Percentiles rank a stretch among this genome's conserved stretches.
phyloP scores from a whole-genome alignment of 2,888 invertebrate genomes.

The Lamproptera curius region DNA sequence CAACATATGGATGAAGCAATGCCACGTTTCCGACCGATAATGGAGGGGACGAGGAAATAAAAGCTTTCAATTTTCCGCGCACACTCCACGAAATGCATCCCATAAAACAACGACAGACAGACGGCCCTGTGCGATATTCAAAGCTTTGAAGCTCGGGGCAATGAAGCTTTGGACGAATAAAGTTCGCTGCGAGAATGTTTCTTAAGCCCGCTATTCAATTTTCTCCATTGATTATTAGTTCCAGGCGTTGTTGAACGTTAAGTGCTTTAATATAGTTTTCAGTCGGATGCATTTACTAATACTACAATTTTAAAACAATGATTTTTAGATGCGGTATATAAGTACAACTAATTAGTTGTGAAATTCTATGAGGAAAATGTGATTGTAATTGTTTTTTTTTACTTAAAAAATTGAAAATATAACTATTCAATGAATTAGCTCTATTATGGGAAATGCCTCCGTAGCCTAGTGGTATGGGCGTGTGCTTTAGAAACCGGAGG shows the following conservation, averaged over 20 bases:
- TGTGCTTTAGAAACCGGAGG: too few relatives aligned
- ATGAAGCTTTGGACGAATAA: conserved; percentile 9
- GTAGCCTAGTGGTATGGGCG: too few relatives aligned
- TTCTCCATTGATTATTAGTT: conserved; percentile 1
- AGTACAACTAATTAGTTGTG: too few relatives aligned
- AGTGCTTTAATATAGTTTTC: background rate
- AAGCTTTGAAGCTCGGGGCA: conserved; percentile 14
- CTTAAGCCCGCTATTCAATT: conserved; percentile 8
- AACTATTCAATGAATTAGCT: too few relatives aligned
- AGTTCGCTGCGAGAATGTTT: conserved; percentile 10
- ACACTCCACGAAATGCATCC: conserved; percentile 19
- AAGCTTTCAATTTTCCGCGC: conserved; percentile 19
- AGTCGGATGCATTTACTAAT: too few relatives aligned
- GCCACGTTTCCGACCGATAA: conserved; percentile 11
- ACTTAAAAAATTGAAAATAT: too few relatives aligned
- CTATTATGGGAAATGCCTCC: too few relatives aligned
- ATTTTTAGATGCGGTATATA: too few relatives aligned
- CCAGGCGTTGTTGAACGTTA: background rate
- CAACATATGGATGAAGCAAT: conserved; percentile 7
- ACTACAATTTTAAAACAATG: too few relatives aligned
- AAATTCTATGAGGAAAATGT: too few relatives aligned
- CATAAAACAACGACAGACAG: conserved; percentile 17
- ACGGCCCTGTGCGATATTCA: conserved; percentile 13
- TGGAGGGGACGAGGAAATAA: conserved; percentile 18
- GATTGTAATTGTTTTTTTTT: too few relatives aligned